Percentiles rank a stretch among this genome's conserved stretches.
Conservation (phyloP, 2,888 invertebrate species). For the Ashinkailepas kermadecensis region DNA sequence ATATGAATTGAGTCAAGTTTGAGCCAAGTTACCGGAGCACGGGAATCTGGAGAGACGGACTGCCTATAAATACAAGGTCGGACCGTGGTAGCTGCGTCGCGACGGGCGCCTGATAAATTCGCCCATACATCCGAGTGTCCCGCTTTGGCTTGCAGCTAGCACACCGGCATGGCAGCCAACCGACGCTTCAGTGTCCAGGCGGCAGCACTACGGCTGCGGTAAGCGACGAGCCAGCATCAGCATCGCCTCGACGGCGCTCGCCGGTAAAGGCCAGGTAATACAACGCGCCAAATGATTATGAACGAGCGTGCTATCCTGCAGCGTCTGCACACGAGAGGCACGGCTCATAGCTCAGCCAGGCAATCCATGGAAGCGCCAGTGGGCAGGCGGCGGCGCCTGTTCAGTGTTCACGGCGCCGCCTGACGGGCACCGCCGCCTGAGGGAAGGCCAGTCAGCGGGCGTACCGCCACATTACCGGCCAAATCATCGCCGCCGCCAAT, state of each 20-base stretch:
- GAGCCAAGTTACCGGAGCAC: not conserved
- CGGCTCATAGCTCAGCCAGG: not conserved
- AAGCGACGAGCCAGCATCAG: not conserved
- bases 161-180: not conserved
- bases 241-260: not conserved
- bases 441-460: too few species aligned
- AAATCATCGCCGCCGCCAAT: too few species aligned
- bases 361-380: not conserved
- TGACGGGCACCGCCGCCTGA: too few species aligned
- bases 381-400: too few species aligned
- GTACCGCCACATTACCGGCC: too few species aligned
- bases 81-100: not conserved
- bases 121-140: too few species aligned
- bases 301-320: not conserved
- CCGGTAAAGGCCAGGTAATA: not conserved
- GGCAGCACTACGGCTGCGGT: not conserved
- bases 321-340: not conserved
- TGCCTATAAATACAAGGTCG: not conserved
- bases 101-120: too few species aligned
- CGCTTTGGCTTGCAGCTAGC: too few species aligned
- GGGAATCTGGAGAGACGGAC: not conserved
- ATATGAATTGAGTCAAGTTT: slow-evolving; percentile 4
- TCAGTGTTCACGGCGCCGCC: too few species aligned
- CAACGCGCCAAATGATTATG: not conserved
- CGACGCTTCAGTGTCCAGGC: not conserved